Evolutionary conservation across 2,797 vertebrate genomes (phyloP).

Genomic region (Channa striata): DNA sequence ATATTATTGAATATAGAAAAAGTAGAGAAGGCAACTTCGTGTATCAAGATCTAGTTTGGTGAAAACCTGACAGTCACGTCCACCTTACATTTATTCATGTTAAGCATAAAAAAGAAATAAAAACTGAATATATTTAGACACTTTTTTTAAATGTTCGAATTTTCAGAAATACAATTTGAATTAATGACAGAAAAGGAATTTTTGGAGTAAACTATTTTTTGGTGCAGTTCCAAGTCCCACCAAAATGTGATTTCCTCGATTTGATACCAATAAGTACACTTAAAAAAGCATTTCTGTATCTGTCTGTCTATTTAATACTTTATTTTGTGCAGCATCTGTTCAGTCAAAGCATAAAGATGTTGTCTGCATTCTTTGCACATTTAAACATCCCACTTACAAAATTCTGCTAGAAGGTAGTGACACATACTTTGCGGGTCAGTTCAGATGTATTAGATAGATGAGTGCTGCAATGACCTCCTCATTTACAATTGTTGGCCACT

Average conservation of each 20-base stretch:
- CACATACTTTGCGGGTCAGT: neutral
- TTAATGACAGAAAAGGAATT: conserved; percentile 56
- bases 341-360: neutral
- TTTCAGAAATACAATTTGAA: conserved; percentile 37
- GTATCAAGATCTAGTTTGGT: neutral
- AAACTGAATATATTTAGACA: conserved; percentile 35
- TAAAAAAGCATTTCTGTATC: conserved; percentile 28
- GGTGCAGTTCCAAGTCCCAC: too few species aligned
- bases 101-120: conserved; percentile 12
- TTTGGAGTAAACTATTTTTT: conserved; percentile 31
- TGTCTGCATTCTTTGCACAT: neutral
- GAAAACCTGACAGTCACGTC: neutral
- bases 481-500: neutral
- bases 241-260: conserved; percentile 7
- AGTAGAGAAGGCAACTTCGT: neutral
- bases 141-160: conserved; percentile 11
- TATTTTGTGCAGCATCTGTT: neutral
- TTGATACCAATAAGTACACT: conserved; percentile 8
- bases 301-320: neutral
- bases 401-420: neutral
- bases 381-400: neutral
- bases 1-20: conserved; percentile 7
- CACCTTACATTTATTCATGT: conserved; percentile 15
- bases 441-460: neutral
- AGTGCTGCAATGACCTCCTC: conserved; percentile 1